Evolutionary conservation across 2,113 vertebrate species (phyloP).

Genomic region (Scomber colias): DNA sequence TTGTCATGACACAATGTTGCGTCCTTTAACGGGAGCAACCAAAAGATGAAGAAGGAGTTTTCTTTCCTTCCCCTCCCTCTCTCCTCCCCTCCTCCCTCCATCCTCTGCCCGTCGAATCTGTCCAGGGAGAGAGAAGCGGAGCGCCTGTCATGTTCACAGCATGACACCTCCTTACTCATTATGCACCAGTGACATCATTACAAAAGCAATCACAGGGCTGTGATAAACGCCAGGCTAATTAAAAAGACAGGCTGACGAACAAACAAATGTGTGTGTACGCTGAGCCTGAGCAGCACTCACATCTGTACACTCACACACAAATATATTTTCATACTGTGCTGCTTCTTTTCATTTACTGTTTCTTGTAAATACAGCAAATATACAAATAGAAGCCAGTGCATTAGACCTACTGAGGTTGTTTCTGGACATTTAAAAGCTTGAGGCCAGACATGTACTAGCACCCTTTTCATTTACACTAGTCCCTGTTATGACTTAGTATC

Average conservation of each 20-base stretch:
- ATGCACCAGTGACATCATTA: slow-evolving; percentile 84
- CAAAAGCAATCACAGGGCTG: slow-evolving; percentile 82
- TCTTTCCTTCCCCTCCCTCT: not conserved
- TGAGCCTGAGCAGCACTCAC: slow-evolving; percentile 13
- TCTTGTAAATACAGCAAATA: slow-evolving; percentile 3
- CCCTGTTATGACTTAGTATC: too few species aligned
- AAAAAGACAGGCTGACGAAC: slow-evolving; percentile 78
- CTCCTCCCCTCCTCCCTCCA: slow-evolving; percentile 20
- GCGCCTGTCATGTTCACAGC: slow-evolving; percentile 80
- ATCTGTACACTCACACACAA: slow-evolving; percentile 28
- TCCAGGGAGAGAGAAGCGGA: slow-evolving; percentile 52
- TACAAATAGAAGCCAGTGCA: not conserved
- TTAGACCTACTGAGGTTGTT: not conserved
- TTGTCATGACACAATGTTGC: too few species aligned
- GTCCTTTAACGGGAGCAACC: too few species aligned
- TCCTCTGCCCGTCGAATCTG: slow-evolving; percentile 60
- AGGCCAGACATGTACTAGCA: not conserved
- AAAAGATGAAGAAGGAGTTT: too few species aligned
- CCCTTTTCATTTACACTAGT: not conserved
- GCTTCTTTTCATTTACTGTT: not conserved
- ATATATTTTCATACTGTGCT: slow-evolving; percentile 1
- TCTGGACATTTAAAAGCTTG: not conserved
- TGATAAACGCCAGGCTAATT: slow-evolving; percentile 84
- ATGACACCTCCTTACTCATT: slow-evolving; percentile 81
- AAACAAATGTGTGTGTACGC: slow-evolving; percentile 59